Conservation (phyloP, 2,888 invertebrate species). For the Zygothrica quintamaculata region DNA sequence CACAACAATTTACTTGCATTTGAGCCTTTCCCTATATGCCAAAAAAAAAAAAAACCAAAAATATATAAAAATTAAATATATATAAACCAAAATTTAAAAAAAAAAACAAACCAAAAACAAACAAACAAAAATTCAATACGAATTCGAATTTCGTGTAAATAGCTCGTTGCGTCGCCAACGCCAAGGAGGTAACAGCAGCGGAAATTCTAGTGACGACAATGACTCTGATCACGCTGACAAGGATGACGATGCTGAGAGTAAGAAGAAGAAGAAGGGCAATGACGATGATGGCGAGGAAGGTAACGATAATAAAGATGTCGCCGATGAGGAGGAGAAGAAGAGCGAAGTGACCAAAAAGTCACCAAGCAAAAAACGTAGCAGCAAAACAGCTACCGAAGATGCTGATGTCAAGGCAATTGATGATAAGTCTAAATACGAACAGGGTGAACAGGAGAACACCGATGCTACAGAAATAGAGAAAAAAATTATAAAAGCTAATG, state of each 20-base stretch:
- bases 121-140: conserved; percentile 58
- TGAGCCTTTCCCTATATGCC: conserved; percentile 50
- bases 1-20: conserved; percentile 71
- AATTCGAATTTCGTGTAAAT: conserved; percentile 67
- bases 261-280: conserved; percentile 67
- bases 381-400: conserved; percentile 55
- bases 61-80: too few species aligned
- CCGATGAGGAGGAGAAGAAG: conserved; percentile 71
- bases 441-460: conserved; percentile 54
- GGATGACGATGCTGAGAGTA: conserved; percentile 70
- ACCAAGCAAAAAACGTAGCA: conserved; percentile 64
- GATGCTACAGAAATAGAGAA: conserved; percentile 68
- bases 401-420: conserved; percentile 76
- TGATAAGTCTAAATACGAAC: conserved; percentile 76
- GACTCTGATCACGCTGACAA: conserved; percentile 72
- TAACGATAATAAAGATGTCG: conserved; percentile 63
- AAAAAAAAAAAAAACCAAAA: conserved; percentile 39
- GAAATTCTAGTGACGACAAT: conserved; percentile 76
- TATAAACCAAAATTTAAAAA: conserved; percentile 2
- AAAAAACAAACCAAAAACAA: conserved; percentile 28
- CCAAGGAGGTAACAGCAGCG: conserved; percentile 76
- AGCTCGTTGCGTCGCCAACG: conserved; percentile 84
- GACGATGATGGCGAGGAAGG: conserved; percentile 69
- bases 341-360: conserved; percentile 56
- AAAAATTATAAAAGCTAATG: conserved; percentile 61